Percentiles rank a stretch among this genome's conserved stretches.
Evolutionary conservation across 2,888 invertebrate genomes (phyloP).

Genomic region (Drosophila nr. perissopoda): DNA sequence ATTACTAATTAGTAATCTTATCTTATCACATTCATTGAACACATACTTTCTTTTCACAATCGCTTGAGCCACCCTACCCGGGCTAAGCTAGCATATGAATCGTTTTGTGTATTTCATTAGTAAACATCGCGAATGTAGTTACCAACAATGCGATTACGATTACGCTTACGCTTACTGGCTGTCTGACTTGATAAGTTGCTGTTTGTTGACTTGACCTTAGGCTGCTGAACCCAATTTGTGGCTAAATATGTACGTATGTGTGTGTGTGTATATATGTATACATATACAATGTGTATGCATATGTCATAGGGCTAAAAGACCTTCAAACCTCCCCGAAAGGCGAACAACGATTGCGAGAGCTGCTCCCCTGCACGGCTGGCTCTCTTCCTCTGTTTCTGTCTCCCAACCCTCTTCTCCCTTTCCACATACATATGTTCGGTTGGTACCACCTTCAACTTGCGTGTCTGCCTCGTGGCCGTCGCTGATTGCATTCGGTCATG

Average conservation of each 20-base stretch:
- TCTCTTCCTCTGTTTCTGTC: neutral
- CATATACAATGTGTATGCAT: constrained; percentile 22
- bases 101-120: constrained; percentile 71
- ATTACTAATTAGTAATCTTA: constrained; percentile 15
- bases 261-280: neutral
- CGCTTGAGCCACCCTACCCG: constrained; percentile 24
- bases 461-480: constrained; percentile 60
- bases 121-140: constrained; percentile 71
- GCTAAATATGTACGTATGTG: constrained; percentile 35
- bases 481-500: constrained; percentile 74
- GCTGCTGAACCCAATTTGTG: constrained; percentile 73
- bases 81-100: constrained; percentile 21
- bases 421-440: constrained; percentile 20
- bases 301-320: constrained; percentile 47
- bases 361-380: constrained; percentile 5
- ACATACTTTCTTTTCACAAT: constrained; percentile 1
- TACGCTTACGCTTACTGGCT: constrained; percentile 36
- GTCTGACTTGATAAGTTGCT: constrained; percentile 43
- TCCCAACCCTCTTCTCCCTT: constrained; percentile 3
- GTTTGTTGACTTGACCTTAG: constrained; percentile 70
- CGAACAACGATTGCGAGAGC: constrained; percentile 66
- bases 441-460: constrained; percentile 69
- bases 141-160: constrained; percentile 74
- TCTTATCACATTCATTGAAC: constrained; percentile 26
- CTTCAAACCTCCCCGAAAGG: constrained; percentile 67